Evolutionary conservation across 2,797 vertebrate species (phyloP).

Genomic region (Bothrops alternatus): DNA sequence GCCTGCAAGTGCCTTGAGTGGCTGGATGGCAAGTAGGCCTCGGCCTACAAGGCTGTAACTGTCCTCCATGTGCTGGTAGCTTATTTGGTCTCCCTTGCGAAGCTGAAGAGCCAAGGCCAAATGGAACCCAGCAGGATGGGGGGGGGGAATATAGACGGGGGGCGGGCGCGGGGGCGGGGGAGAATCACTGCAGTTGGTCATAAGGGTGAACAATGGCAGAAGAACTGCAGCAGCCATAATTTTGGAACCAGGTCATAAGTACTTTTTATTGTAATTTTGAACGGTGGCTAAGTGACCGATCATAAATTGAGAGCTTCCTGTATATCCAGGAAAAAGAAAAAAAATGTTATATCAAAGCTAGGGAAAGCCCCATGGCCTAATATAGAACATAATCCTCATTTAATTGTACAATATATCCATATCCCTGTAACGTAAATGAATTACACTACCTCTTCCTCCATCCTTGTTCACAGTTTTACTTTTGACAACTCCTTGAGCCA

Average conservation of each 20-base stretch:
- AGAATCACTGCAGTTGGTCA: background rate
- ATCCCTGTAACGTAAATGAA: background rate
- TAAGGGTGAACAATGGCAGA: background rate
- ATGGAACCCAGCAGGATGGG: background rate
- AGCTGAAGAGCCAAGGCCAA: background rate
- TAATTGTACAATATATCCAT: background rate
- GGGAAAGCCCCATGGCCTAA: background rate
- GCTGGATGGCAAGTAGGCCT: background rate
- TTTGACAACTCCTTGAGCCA: background rate
- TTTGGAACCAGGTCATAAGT: background rate
- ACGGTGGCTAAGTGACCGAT: background rate
- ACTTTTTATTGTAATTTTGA: background rate
- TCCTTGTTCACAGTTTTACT: background rate
- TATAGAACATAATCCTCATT: background rate
- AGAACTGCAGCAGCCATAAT: background rate
- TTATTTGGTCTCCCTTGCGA: background rate
- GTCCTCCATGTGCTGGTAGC: background rate
- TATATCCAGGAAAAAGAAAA: background rate
- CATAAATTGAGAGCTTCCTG: background rate
- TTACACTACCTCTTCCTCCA: background rate
- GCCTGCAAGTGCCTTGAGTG: background rate
- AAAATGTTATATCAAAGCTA: background rate
- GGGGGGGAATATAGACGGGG: background rate
- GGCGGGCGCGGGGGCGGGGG: background rate
- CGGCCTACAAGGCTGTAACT: background rate